A percentile compares a stretch with the other conserved stretches of the same genome.
These are phyloP conservation scores for Phalacrocorax aristotelis DNA, from an alignment of 2,113 vertebrate species.

Conservation along the genomic window DNA sequence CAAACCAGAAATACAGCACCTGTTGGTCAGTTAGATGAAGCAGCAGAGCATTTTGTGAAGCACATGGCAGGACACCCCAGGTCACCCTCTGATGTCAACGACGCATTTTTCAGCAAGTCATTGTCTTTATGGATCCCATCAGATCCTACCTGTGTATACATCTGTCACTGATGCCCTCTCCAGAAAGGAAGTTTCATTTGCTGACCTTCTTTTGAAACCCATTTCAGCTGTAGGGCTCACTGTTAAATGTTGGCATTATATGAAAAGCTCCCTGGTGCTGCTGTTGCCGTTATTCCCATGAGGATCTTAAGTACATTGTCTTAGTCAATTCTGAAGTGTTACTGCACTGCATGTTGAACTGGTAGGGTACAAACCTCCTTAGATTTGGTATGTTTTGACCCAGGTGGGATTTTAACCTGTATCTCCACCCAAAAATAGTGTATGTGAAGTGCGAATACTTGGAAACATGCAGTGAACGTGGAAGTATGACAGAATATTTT, in stretches of 20 bases:
- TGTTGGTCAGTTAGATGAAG: background rate
- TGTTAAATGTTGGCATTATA: background rate
- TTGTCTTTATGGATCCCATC: background rate
- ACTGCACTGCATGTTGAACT: background rate
- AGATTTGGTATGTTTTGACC: background rate
- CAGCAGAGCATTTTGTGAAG: background rate
- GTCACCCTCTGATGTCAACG: accelerated
- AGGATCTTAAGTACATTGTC: background rate
- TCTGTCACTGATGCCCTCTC: background rate
- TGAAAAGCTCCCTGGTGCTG: background rate
- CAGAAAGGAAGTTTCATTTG: background rate
- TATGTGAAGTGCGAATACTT: background rate
- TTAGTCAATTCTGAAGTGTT: background rate
- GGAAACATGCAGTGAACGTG: background rate
- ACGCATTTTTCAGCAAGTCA: background rate
- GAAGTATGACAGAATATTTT: background rate
- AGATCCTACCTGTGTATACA: background rate
- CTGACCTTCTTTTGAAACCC: background rate
- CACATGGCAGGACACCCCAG: background rate
- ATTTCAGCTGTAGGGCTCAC: background rate
- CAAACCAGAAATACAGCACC: background rate
- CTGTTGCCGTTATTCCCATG: background rate
- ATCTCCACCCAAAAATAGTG: background rate
- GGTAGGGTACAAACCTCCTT: background rate
- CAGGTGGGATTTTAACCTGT: background rate